A percentile compares a stretch with the other conserved stretches of the same genome.
These are phyloP conservation scores for Drosophila sp. DNA, from an alignment of 1,140 invertebrate species.

Conservation along the genomic window DNA sequence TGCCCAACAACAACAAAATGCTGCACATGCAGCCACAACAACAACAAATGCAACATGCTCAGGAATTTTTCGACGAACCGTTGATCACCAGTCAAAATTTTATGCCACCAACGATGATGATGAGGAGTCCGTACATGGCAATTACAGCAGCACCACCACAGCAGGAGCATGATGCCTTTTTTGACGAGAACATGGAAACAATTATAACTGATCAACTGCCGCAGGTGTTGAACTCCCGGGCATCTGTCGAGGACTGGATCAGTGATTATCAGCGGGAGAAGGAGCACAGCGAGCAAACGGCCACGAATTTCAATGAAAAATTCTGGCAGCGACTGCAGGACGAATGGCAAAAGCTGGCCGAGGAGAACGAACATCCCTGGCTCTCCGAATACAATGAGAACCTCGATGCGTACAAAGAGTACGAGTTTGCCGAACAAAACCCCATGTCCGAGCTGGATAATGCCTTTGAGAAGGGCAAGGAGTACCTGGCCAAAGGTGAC, in stretches of 20 bases:
- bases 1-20: slow-evolving; percentile 55
- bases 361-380: slow-evolving; percentile 88
- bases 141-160: slow-evolving; percentile 33
- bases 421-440: slow-evolving; percentile 94
- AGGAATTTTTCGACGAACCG: slow-evolving; percentile 78
- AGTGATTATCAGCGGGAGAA: slow-evolving; percentile 69
- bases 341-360: slow-evolving; percentile 90
- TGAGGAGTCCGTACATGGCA: slow-evolving; percentile 53
- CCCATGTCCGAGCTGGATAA: slow-evolving; percentile 92
- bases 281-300: slow-evolving; percentile 73
- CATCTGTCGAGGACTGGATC: slow-evolving; percentile 73
- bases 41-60: slow-evolving; percentile 65
- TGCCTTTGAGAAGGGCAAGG: slow-evolving; percentile 94
- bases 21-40: slow-evolving; percentile 69
- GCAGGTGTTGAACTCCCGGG: slow-evolving; percentile 8
- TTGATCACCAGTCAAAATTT: slow-evolving; percentile 58
- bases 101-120: slow-evolving; percentile 20
- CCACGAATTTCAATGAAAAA: slow-evolving; percentile 86
- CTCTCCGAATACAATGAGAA: slow-evolving; percentile 88
- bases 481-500: slow-evolving; percentile 93
- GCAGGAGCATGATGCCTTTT: slow-evolving; percentile 54
- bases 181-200: slow-evolving; percentile 62
- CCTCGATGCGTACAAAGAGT: slow-evolving; percentile 89
- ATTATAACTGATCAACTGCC: slow-evolving; percentile 62
- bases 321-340: slow-evolving; percentile 92